phyloP scores from a whole-genome alignment of 2,888 invertebrate genomes.

The Limnephilus auricula region DNA sequence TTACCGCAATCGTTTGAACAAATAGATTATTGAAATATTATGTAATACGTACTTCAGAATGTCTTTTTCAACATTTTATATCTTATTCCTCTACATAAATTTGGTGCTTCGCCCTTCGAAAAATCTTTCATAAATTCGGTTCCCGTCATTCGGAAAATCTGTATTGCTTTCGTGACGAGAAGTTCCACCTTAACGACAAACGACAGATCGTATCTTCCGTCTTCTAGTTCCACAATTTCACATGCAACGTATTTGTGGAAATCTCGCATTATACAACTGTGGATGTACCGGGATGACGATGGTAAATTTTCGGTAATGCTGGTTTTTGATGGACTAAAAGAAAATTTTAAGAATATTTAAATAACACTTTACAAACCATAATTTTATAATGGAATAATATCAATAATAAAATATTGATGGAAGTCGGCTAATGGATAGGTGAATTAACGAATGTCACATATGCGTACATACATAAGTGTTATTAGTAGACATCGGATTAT shows the following conservation, averaged over 20 bases:
- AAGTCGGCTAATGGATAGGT: too few relatives aligned
- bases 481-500: too few relatives aligned
- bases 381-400: too few relatives aligned
- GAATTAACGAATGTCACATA: too few relatives aligned
- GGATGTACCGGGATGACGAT: not conserved
- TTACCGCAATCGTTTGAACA: too few relatives aligned
- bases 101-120: not conserved
- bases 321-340: not conserved
- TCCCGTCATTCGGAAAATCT: slow-evolving; percentile 32
- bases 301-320: not conserved
- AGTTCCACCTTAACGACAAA: slow-evolving; percentile 21
- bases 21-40: too few relatives aligned
- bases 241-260: slow-evolving; percentile 36
- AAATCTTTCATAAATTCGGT: slow-evolving; percentile 15
- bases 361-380: too few relatives aligned
- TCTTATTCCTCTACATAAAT: not conserved
- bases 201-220: not conserved
- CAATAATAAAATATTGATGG: too few relatives aligned
- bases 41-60: not conserved
- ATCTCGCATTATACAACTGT: not conserved
- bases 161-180: slow-evolving; percentile 42
- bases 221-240: slow-evolving; percentile 1
- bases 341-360: not conserved
- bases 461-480: too few relatives aligned
- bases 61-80: too few relatives aligned